A percentile compares a stretch with the other conserved stretches of the same genome.
These are phyloP conservation scores for Narcine bancroftii DNA, from an alignment of 2,113 vertebrate species.

Conservation along the genomic window DNA sequence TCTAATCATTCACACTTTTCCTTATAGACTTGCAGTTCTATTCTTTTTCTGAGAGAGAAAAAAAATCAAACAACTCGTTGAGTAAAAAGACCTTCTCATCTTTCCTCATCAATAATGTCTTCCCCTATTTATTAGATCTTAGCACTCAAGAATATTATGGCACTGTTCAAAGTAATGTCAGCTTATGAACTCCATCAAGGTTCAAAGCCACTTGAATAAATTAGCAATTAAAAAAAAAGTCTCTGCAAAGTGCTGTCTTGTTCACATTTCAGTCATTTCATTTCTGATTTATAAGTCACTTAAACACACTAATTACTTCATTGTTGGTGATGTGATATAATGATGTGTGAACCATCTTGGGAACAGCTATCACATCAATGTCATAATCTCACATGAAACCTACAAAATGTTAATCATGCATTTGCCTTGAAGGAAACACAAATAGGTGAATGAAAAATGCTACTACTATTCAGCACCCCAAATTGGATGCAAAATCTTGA, in stretches of 20 bases:
- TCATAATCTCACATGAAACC: background rate
- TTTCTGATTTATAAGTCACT: background rate
- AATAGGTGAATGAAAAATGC: background rate
- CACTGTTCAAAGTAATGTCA: background rate
- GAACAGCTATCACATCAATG: background rate
- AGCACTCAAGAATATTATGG: background rate
- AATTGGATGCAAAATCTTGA: background rate
- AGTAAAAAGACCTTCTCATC: background rate
- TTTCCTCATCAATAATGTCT: background rate
- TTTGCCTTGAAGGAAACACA: background rate
- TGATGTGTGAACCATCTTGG: conserved; percentile 11
- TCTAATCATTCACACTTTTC: background rate
- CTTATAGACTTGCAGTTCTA: background rate
- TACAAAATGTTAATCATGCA: conserved; percentile 18
- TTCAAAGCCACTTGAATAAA: background rate
- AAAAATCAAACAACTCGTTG: background rate
- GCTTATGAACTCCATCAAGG: background rate
- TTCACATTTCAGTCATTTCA: conserved; percentile 24
- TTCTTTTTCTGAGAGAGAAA: too few relatives aligned
- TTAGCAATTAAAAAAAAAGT: background rate
- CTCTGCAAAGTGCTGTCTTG: background rate
- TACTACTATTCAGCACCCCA: background rate
- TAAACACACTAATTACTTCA: conserved; percentile 23
- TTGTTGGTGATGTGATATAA: conserved; percentile 10
- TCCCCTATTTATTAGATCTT: background rate